Base-by-base conservation (phyloP, 2,113 vertebrate genomes). In the Oryzias javanicus region DNA sequence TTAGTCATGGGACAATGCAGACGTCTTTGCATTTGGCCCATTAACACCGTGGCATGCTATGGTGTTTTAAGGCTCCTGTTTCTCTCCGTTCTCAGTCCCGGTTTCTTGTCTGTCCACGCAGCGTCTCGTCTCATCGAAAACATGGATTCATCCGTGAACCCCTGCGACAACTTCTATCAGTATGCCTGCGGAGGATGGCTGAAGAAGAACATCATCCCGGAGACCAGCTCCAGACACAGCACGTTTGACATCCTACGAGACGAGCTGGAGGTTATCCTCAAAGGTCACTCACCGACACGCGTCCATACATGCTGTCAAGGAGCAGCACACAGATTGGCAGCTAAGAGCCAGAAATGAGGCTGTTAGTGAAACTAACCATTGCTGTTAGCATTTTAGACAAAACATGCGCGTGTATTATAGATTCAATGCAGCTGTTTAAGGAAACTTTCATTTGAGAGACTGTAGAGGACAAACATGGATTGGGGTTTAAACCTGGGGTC, bases 181-280 rank as follows among this genome's bases (percentile, higher is more conserved):
- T 98, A 91, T 0, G 94, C 96, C 69, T 98, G 97, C 4, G 97
- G 96, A 68, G 96, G 96, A 19, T 98, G 97, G 96, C 75, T 98
- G 44, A 95, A 93, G 81, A 96, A 90, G 88, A 94, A 98, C 67
- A 84, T 98, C 77, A 96, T 98, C 79, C 96, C 96, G 0, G 96
- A 98, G 78, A 97, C 93, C 88, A 96, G 91, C 81, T 95, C 94
- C 41, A 91, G 93, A 83, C 94, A 98, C 63, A 95, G 95, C 85
- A 98, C 95, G 73, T 98, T 98, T 74, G 94, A 96, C 88, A 95
- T 98, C 86, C 86, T 98, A 78, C 90, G 94, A 80, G 95, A 97
- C 10, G 91, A 97, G 58, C 86, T 98, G 56, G 95, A 96, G 86
- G 94, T 97, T 50, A 78, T 98, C 80, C 78, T 98, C 58, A 98